Base-by-base conservation (phyloP, 2,888 invertebrate genomes). In the Schizotus pectinicornis region DNA sequence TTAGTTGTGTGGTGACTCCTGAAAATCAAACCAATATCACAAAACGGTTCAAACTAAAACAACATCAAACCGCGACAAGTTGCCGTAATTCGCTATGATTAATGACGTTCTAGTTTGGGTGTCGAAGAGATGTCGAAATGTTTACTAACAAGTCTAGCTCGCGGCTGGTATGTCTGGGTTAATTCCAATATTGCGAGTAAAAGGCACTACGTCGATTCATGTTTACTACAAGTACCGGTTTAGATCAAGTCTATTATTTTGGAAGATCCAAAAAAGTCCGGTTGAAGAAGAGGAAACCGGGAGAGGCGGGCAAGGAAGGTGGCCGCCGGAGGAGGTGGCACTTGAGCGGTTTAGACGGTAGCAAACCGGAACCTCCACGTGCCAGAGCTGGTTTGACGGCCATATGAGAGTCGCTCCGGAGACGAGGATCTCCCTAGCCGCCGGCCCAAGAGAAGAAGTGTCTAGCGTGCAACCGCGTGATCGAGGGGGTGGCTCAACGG, bases 331-430 rank as follows among this genome's bases (percentile, higher is more conserved):
- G 61, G 49, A 61, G 60, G 42, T 53, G 53, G 47, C 51, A 50
- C 53, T 54, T 56, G 55, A 53, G 54, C 46, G 48, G 58, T 22
- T 30, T 54, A 61, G 59, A 65, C 64, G 65, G 67, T 70, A 70
- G 67, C 63, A 69, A 73, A 72, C 70, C 69, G 70, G 71, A 70
- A 71, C 70, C 63, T 65, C 67, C 75, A 74, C 74, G 75, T 76
- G 75, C 72, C 73, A 46, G 59, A 66, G 65, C 65, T 65, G 76
- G 76, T 76, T 76, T 74, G 76, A 75, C 75, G 62, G 68, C 72
- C 76, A 76, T 76, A 73, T 75, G 77, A 67, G 58, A 61, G 48
- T 60, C 47, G 56, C 41, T 55, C 57, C 52, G 60, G 45, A 53
- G 31, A 34, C 33, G 56, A 53, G 43, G 56, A 59, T 55, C 52